Base-by-base conservation (phyloP, 2,113 vertebrate genomes). In the Nestor notabilis region DNA sequence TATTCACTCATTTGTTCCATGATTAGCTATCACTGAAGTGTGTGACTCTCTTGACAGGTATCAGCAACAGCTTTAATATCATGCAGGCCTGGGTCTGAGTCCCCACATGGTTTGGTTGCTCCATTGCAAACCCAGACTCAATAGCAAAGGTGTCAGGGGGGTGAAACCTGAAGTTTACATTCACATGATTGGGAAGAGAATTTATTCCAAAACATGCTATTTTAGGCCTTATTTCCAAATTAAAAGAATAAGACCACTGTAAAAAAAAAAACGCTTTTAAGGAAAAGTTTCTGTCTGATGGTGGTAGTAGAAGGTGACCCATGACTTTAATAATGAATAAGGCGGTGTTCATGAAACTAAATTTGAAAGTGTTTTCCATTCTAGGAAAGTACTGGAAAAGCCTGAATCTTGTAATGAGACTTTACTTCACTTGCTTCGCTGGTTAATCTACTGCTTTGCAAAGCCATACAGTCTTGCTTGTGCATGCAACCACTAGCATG, bases 11-110 rank as follows among this genome's bases (percentile, higher is more conserved):
- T 52, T 71, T 76, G n/a, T 82, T 96, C 90, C 21, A 1, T 52
- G 80, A 78, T 84, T 17, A 82, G 77, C 16, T 15, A 49, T 79
- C 35, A 13, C 64, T 55, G 60, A 39, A 63, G 77, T 8, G 86
- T 87, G 87, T 90, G 90, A 50, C 76, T 95, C 83, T 52, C 80
- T 78, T 86, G 90, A 41, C 60, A 87, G 80, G 50, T 31, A 83
- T 90, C 90, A 92, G 76, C 18, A 72, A 33, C 83, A 89, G 80
- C 56, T 84, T 85, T 56, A 52, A 18, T 49, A 89, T 84, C 56
- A 17, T 2, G 17, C 71, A 56, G 50, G 15, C 7, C 0, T 52
- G 65, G 44, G 60, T n/a, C 49, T 77, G 74, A 74, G 63, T 63
- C n/a, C 68, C 68, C 33, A 2, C 56, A 60, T 47, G 33, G 14